These are phyloP conservation scores for Nerophis ophidion DNA, from an alignment of 2,113 vertebrate genomes.

Conservation along the genomic window DNA sequence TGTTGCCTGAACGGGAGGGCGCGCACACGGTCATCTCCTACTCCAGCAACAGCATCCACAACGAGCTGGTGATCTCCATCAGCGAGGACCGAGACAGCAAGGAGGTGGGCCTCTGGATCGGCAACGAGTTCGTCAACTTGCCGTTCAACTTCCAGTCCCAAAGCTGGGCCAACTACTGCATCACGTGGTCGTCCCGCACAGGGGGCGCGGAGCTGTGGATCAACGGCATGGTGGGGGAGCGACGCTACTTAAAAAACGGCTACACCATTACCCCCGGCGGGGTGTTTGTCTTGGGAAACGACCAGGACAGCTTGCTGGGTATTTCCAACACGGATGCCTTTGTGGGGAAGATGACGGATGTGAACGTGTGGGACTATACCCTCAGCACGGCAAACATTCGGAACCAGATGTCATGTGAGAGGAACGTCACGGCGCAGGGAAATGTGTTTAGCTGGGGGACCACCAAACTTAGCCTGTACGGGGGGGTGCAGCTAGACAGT, in stretches of 20 bases:
- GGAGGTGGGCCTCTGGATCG: conserved; percentile 72
- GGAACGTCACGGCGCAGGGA: conserved; percentile 42
- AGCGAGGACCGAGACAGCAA: conserved; percentile 21
- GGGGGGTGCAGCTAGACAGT: conserved; percentile 74
- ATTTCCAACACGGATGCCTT: conserved; percentile 68
- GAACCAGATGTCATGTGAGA: conserved; percentile 66
- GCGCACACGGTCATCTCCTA: conserved; percentile 75
- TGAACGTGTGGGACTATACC: conserved; percentile 77
- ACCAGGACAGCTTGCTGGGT: conserved; percentile 71
- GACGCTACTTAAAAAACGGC: conserved; percentile 53
- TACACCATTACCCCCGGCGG: conserved; percentile 64
- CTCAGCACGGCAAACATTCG: conserved; percentile 61
- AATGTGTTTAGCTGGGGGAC: conserved; percentile 77
- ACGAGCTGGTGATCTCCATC: conserved; percentile 71
- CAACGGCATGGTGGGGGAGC: conserved; percentile 64
- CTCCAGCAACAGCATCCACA: conserved; percentile 59
- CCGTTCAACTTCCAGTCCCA: conserved; percentile 48
- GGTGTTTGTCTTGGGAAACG: conserved; percentile 70
- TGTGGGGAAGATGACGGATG: conserved; percentile 66
- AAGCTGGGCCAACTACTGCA: conserved; percentile 75
- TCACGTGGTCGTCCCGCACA: conserved; percentile 70
- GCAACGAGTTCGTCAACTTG: conserved; percentile 71
- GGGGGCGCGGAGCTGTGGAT: conserved; percentile 69
- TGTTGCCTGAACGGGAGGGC: conserved; percentile 25
- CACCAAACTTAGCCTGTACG: conserved; percentile 66